Conservation (phyloP, 2,888 invertebrate genomes). For the Chrysina gloriosa region DNA sequence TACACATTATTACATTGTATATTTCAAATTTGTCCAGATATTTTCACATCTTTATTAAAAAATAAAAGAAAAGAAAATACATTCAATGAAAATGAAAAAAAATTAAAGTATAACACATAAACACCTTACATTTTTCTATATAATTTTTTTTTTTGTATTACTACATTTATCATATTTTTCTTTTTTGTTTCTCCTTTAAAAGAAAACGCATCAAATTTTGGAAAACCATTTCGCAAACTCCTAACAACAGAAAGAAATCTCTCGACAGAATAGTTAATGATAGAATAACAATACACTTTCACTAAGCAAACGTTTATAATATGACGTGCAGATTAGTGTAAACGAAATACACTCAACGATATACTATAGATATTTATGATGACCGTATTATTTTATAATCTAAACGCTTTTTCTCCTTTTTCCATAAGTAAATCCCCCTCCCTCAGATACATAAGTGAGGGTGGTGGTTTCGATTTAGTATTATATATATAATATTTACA, state of each 20-base stretch:
- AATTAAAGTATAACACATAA: constrained; percentile 10
- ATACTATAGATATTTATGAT: background rate
- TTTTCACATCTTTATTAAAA: constrained; percentile 15
- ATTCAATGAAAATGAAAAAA: constrained; percentile 20
- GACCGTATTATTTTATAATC: constrained; percentile 4
- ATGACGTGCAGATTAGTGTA: constrained; percentile 12
- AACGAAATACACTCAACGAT: background rate
- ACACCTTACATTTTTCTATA: constrained; percentile 30
- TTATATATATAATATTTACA: constrained; percentile 24
- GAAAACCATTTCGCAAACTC: constrained; percentile 10
- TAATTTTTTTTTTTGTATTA: background rate
- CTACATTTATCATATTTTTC: constrained; percentile 19
- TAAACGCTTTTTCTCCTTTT: constrained; percentile 5
- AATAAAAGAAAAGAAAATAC: constrained; percentile 7
- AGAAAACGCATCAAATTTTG: constrained; percentile 3
- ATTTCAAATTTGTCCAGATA: constrained; percentile 1
- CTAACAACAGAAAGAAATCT: constrained; percentile 1
- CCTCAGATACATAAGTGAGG: background rate
- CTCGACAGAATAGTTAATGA: background rate
- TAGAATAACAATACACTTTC: background rate
- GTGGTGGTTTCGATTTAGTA: background rate
- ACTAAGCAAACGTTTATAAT: constrained; percentile 17
- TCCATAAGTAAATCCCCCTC: background rate
- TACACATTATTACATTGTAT: background rate
- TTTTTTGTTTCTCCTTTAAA: background rate